Evolutionary conservation across 2,113 vertebrate species (phyloP).

Genomic region (Dolichallabes microphthalmus): DNA sequence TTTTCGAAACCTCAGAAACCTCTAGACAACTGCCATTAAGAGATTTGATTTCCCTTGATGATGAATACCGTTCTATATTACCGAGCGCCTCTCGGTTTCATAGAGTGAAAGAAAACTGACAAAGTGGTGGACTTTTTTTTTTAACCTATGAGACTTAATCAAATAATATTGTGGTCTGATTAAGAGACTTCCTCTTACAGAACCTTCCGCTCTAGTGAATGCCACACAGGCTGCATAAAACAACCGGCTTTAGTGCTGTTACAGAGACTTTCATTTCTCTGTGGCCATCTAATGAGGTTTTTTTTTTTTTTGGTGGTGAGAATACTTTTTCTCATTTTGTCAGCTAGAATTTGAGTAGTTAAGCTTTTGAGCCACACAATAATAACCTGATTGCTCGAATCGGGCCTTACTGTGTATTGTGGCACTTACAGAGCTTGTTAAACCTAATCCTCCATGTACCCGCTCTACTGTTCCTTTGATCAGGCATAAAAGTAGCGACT

Average conservation of each 20-base stretch:
- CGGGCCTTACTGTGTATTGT: slow-evolving; percentile 11
- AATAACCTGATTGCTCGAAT: slow-evolving; percentile 29
- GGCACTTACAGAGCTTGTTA: slow-evolving; percentile 4
- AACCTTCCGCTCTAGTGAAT: slow-evolving; percentile 19
- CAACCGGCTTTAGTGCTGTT: slow-evolving; percentile 24
- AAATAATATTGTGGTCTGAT: slow-evolving; percentile 46
- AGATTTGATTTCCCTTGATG: slow-evolving; percentile 43
- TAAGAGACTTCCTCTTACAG: slow-evolving; percentile 23
- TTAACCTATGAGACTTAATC: slow-evolving; percentile 30
- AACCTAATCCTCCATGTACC: slow-evolving; percentile 1
- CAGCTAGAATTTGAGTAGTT: slow-evolving; percentile 32
- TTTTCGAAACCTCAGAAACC: slow-evolving; percentile 54
- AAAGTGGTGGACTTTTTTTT: slow-evolving; percentile 24
- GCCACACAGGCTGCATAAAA: slow-evolving; percentile 33
- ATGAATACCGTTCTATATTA: slow-evolving; percentile 39
- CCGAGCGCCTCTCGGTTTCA: slow-evolving; percentile 34
- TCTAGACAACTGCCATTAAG: slow-evolving; percentile 43
- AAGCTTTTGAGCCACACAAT: slow-evolving; percentile 17
- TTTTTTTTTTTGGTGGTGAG: background rate
- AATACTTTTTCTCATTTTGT: slow-evolving; percentile 36
- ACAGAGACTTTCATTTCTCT: slow-evolving; percentile 40
- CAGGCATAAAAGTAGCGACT: background rate
- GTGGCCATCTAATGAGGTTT: slow-evolving; percentile 41
- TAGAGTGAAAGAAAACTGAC: background rate
- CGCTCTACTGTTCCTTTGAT: slow-evolving; percentile 13